Percentiles rank a stretch among this genome's conserved stretches.
These are phyloP conservation scores for Maniola jurtina DNA, from an alignment of 1,140 invertebrate species.

Conservation along the genomic window DNA sequence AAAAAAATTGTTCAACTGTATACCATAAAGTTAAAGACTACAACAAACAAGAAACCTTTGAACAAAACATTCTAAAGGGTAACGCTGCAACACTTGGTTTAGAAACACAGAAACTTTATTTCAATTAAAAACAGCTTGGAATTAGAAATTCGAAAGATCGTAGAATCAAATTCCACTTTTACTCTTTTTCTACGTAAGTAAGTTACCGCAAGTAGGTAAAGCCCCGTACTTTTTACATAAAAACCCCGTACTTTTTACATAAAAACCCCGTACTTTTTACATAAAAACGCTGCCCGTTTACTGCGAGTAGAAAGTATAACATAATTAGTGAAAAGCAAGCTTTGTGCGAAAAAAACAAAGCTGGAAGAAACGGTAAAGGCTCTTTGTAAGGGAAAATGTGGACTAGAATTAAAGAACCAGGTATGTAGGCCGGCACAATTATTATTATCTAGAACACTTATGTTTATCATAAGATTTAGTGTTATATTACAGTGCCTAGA, in stretches of 20 bases:
- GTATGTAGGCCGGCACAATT: constrained; percentile 3
- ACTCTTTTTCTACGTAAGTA: background rate
- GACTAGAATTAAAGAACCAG: constrained; percentile 5
- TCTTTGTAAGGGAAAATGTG: constrained; percentile 4
- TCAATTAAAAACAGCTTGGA: no score
- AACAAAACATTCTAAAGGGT: no score
- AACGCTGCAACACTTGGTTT: no score
- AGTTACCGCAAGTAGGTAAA: background rate
- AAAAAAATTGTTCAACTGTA: no score
- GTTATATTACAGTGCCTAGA: no score
- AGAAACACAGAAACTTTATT: no score
- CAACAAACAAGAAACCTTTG: no score
- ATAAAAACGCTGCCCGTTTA: background rate
- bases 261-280: background rate
- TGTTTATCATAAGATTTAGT: background rate
- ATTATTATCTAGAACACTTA: background rate
- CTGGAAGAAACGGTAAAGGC: background rate
- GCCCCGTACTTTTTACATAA: no score
- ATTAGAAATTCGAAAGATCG: no score
- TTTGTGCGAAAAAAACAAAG: background rate
- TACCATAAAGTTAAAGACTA: no score
- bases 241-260: no score
- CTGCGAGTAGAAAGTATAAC: background rate
- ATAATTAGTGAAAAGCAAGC: constrained; percentile 9
- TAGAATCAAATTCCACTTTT: no score